Evolutionary conservation across 2,888 invertebrate species (phyloP).

Genomic region (Meliscaeva auricollis): DNA sequence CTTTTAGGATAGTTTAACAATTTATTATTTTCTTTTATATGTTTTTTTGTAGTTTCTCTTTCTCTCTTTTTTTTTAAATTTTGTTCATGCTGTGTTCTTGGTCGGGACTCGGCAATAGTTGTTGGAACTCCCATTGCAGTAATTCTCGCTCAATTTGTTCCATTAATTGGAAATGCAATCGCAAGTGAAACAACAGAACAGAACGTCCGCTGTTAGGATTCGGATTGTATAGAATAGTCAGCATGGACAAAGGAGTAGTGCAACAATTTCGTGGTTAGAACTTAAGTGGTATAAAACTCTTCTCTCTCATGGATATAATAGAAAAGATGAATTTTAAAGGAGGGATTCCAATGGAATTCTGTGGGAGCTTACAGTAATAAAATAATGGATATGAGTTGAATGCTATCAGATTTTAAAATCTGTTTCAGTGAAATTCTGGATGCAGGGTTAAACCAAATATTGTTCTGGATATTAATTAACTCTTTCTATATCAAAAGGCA

Average conservation of each 20-base stretch:
- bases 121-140: conserved; percentile 52
- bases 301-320: background rate
- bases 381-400: conserved; percentile 27
- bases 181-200: conserved; percentile 54
- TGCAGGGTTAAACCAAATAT: conserved; percentile 5
- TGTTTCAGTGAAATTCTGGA: conserved; percentile 17
- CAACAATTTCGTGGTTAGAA: conserved; percentile 60
- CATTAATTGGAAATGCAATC: conserved; percentile 72
- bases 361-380: conserved; percentile 6
- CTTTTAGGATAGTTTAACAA: conserved; percentile 75
- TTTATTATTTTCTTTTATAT: conserved; percentile 71
- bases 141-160: conserved; percentile 73
- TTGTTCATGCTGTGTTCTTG: conserved; percentile 2
- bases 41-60: conserved; percentile 36
- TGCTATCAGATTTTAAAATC: conserved; percentile 48
- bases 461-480: conserved; percentile 16
- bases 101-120: conserved; percentile 6
- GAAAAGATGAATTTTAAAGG: conserved; percentile 26
- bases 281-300: conserved; percentile 33
- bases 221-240: background rate
- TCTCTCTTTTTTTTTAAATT: background rate
- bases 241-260: conserved; percentile 6
- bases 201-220: conserved; percentile 26
- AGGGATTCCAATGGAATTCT: conserved; percentile 39
- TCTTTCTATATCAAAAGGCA: background rate